A percentile compares a stretch with the other conserved stretches of the same genome.
These are phyloP conservation scores for Acromyrmex charruanus DNA, from an alignment of 1,140 invertebrate species.

Conservation along the genomic window DNA sequence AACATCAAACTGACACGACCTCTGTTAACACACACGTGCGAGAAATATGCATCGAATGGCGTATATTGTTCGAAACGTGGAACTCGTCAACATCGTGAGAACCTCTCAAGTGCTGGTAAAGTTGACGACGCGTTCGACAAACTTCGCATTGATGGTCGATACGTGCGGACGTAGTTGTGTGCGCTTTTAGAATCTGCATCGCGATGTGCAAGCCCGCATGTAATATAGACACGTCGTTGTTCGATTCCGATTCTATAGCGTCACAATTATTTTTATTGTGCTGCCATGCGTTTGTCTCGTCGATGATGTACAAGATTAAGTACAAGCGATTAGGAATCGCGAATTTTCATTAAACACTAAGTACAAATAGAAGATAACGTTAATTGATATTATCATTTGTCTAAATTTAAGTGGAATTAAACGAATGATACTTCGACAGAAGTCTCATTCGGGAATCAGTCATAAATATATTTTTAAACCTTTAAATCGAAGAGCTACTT, in stretches of 20 bases:
- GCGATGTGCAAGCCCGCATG: background rate
- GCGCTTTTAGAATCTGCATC: slow-evolving; percentile 44
- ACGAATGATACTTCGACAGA: background rate
- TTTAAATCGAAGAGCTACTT: background rate
- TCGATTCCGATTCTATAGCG: background rate
- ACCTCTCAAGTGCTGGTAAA: slow-evolving; percentile 40
- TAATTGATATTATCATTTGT: background rate
- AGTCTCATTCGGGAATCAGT: background rate
- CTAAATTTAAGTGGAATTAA: background rate
- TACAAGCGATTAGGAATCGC: background rate
- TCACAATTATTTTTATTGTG: slow-evolving; percentile 19
- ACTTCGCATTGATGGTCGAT: slow-evolving; percentile 24
- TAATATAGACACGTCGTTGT: background rate
- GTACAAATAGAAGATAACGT: too few relatives aligned
- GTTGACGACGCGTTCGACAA: slow-evolving; percentile 39
- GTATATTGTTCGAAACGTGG: slow-evolving; percentile 10
- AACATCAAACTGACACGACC: background rate
- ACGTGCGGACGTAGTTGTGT: slow-evolving; percentile 18
- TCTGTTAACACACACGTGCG: background rate
- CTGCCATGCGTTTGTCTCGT: background rate
- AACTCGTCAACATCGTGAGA: slow-evolving; percentile 46
- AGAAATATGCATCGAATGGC: background rate
- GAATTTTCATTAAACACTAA: background rate
- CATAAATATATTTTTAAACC: background rate
- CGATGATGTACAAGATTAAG: background rate